Evolutionary conservation across 2,888 invertebrate species (phyloP).

Genomic region (Pyrochroa serraticornis): DNA sequence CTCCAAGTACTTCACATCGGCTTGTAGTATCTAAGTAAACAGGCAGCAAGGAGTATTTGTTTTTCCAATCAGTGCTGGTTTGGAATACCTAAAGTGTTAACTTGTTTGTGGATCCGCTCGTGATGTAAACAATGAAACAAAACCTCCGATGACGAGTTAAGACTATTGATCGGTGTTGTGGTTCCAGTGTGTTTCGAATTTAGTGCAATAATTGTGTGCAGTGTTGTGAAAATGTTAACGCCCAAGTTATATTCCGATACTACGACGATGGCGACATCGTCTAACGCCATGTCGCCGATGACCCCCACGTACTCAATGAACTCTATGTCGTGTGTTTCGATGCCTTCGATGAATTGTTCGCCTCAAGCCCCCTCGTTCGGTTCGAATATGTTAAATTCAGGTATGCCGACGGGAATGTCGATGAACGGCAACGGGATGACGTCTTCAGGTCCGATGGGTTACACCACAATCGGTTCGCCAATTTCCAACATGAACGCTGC

Average conservation of each 20-base stretch:
- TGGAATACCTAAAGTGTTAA: conserved; percentile 61
- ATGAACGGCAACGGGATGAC: conserved; percentile 78
- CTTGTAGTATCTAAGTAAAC: conserved; percentile 62
- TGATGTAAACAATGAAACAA: conserved; percentile 62
- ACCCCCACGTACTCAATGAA: conserved; percentile 82
- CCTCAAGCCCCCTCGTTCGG: conserved; percentile 65
- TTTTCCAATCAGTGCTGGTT: conserved; percentile 64
- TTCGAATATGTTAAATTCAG: conserved; percentile 57
- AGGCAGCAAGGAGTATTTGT: conserved; percentile 62
- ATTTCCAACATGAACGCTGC: conserved; percentile 69
- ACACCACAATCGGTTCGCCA: conserved; percentile 66
- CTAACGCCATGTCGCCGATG: conserved; percentile 76
- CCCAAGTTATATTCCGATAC: conserved; percentile 74
- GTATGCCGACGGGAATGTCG: conserved; percentile 64
- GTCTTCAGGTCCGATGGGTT: conserved; percentile 75
- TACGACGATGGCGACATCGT: conserved; percentile 72
- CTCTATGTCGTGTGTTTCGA: conserved; percentile 77
- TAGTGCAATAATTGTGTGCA: conserved; percentile 27
- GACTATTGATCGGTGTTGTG: conserved; percentile 50
- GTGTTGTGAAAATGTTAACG: conserved; percentile 62
- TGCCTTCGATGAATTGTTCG: conserved; percentile 66
- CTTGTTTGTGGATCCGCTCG: conserved; percentile 60
- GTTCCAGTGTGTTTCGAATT: conserved; percentile 11
- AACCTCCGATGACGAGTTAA: conserved; percentile 59
- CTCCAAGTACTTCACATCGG: conserved; percentile 60